Conservation (phyloP, 2,797 vertebrate species). For the Tokudaia muenninki region DNA sequence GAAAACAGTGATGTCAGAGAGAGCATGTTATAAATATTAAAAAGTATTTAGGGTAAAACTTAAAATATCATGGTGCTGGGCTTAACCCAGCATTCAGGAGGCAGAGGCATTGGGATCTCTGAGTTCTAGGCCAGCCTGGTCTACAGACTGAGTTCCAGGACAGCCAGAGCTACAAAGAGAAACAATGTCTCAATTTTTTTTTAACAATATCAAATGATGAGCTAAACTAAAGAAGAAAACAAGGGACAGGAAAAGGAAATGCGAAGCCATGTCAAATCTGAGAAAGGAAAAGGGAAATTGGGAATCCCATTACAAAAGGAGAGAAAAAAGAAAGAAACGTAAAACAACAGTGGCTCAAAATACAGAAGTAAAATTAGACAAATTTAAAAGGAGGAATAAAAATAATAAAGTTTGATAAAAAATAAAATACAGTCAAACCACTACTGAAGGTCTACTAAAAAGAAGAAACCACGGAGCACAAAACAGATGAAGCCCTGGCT, state of each 20-base stretch:
- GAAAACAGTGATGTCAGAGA: background rate
- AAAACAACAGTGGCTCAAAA: background rate
- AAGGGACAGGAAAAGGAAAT: background rate
- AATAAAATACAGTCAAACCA: background rate
- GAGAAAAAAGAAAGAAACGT: background rate
- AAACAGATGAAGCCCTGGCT: background rate
- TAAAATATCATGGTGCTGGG: background rate
- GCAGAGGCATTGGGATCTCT: background rate
- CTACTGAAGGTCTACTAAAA: background rate
- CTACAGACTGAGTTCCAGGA: background rate
- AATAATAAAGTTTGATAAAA: background rate
- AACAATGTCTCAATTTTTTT: background rate
- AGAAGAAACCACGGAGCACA: background rate
- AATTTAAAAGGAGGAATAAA: background rate
- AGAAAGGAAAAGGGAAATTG: background rate
- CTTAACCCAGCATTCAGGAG: background rate
- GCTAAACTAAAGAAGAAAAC: background rate
- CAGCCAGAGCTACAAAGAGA: background rate
- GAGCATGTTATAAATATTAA: background rate
- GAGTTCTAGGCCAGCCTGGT: background rate
- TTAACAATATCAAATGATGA: background rate
- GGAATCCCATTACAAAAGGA: background rate
- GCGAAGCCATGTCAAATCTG: background rate
- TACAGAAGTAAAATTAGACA: background rate
- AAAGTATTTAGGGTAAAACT: background rate